These are phyloP conservation scores for Alloscopus bannaensis DNA, from an alignment of 2,888 invertebrate species.

Conservation along the genomic window DNA sequence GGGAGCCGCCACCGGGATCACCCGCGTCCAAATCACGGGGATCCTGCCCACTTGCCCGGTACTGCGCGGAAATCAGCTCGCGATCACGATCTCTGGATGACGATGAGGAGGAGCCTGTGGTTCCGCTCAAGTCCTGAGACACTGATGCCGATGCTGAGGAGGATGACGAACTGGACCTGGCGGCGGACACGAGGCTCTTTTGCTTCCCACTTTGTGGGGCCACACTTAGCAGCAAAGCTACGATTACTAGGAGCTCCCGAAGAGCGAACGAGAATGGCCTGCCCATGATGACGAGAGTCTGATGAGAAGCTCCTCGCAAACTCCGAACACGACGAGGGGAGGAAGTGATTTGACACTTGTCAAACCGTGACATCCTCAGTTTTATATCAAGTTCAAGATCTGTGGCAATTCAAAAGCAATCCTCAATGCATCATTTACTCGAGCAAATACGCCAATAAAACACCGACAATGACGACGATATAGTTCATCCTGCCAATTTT, in stretches of 20 bases:
- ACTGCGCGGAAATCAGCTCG: conserved; percentile 40
- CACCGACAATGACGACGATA: no score
- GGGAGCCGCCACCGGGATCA: not conserved
- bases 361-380: conserved; percentile 37
- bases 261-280: not conserved
- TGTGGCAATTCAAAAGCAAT: no score
- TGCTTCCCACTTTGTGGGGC: no score
- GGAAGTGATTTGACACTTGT: conserved; percentile 30
- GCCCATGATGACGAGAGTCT: not conserved
- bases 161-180: not conserved
- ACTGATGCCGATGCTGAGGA: conserved; percentile 3
- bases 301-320: conserved; percentile 4
- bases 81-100: conserved; percentile 20
- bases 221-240: not conserved
- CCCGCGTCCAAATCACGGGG: conserved; percentile 33
- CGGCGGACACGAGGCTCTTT: not conserved
- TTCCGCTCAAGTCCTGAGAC: conserved; percentile 3
- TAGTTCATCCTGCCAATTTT: no score
- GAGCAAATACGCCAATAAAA: no score
- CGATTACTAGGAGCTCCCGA: not conserved
- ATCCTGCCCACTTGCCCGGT: conserved; percentile 32
- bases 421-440: no score
- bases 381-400: no score
- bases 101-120: not conserved
- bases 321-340: conserved; percentile 12